Evolutionary conservation across 2,888 invertebrate genomes (phyloP), one percentile per base, ranked within the genome.

Genomic region (Cantharis nigra): DNA sequence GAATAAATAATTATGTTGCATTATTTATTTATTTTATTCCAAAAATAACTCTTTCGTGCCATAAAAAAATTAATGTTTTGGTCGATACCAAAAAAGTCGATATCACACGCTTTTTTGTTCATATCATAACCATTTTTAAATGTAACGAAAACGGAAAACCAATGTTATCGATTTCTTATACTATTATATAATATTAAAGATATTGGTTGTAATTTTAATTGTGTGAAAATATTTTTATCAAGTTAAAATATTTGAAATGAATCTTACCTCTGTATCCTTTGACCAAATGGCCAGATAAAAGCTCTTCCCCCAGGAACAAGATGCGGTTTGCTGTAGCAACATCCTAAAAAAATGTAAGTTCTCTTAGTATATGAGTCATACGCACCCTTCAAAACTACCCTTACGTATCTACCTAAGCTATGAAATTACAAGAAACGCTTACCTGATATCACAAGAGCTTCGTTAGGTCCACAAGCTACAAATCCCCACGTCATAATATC

Each of bases 301-400:
- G 98, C 97, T 73, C 98, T 92, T 10, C 99, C 99, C 79, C 99
- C 99, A 63, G 98, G 97, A 73, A 99, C 96, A 82, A 98, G 90
- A 73, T 97, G 90, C 63, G 98, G 98, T 89, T 97, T 97, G 84
- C 94, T 93, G 88, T 98, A 96, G 88, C 97, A 98, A 89, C 98
- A 98, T 92, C 98, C 98, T 98, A 87, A 62, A 89, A 23, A 88
- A 83, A 75, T 72, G 78, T 63, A 73, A 69, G 18, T 30, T 26
- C 69, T 69, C 69, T 67, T 71, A 65, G 11, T 13, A 30, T 14
- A 10, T 13, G 63, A 70, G 63, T 18, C 63, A 63, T 28, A 72
- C 63, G 30, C 72, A 72, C 72, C 72, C 72, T 33, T 14, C 20
- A 30, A 23, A 16, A 69, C 63, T 30, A 75, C 23, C 64, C 67